Evolutionary conservation across 2,113 vertebrate species (phyloP), one percentile per base, ranked within the genome.

Genomic region (Elephas maximus): DNA sequence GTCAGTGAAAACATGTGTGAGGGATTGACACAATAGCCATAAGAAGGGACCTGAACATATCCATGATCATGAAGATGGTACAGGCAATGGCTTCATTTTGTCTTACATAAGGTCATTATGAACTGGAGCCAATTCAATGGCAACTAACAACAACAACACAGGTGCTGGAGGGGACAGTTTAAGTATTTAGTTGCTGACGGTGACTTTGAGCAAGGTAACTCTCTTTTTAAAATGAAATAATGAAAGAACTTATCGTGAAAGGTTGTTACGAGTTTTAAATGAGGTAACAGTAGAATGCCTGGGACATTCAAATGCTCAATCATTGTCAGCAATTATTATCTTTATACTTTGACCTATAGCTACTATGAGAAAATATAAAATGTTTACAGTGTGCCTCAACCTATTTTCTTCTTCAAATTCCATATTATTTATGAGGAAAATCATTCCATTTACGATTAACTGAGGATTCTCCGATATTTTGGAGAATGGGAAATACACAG

Each of bases 341-440:
- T 23, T 23, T 41, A 87, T 62, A 11, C 24, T 2, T 44, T 93
- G 44, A 73, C 7, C 11, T 76, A 80, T 44, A 63, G n/a, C 9
- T 21, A 44, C 57, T 48, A 41, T 48, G 28, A 28, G 76, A 84
- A 83, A 76, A 88, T 65, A 6, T 77, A 51, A 51, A 73, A 45
- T 60, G 60, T 62, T 67, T 51, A 77, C 18, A 80, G 33, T 74
- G 33, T 2, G 62, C 11, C 20, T 83, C 6, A 23, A n/a, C 0
- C 14, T 83, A 14, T 77, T 86, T 78, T 21, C 15, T 83, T 90
- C 95, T 86, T 92, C 53, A 82, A 95, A 51, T 82, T 45, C 65
- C 11, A 11, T 44, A 65, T 81, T 76, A 12, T 65, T 91, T 53
- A 67, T 82, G 23, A 88, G 23, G 9, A 85, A 95, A 93, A 95